A percentile compares a stretch with the other conserved stretches of the same genome.
phyloP scores from a whole-genome alignment of 1,140 invertebrate genomes.

The Aphaenogaster ashmeadi region DNA sequence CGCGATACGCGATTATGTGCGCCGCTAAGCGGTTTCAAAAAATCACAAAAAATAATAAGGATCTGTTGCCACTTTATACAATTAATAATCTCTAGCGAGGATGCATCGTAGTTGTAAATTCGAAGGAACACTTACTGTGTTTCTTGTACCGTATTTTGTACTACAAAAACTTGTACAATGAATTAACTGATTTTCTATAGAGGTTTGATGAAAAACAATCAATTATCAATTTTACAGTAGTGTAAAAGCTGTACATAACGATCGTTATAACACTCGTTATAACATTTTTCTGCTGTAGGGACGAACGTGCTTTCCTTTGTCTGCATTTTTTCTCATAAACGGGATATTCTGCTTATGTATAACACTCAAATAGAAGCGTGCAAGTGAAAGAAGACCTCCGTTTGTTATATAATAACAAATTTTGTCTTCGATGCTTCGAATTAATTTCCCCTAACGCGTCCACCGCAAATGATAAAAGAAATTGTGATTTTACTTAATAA shows the following conservation, averaged over 20 bases:
- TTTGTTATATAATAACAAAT: slow-evolving; percentile 67
- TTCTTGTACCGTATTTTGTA: slow-evolving; percentile 70
- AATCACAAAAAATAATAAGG: slow-evolving; percentile 48
- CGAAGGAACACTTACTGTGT: slow-evolving; percentile 50
- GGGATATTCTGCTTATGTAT: slow-evolving; percentile 66
- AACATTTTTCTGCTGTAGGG: slow-evolving; percentile 66
- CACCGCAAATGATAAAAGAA: slow-evolving; percentile 67
- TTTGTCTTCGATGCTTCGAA: slow-evolving; percentile 64
- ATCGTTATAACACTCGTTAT: slow-evolving; percentile 52
- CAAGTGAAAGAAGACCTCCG: slow-evolving; percentile 63
- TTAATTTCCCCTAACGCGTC: slow-evolving; percentile 70
- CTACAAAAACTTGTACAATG: slow-evolving; percentile 69
- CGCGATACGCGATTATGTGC: slow-evolving; percentile 37
- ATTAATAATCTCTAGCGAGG: slow-evolving; percentile 69
- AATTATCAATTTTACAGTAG: slow-evolving; percentile 66
- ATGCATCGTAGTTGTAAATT: slow-evolving; percentile 70
- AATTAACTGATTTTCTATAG: slow-evolving; percentile 68
- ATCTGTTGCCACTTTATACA: slow-evolving; percentile 75
- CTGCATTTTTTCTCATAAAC: slow-evolving; percentile 65
- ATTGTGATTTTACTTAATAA: slow-evolving; percentile 74
- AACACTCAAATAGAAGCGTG: slow-evolving; percentile 64
- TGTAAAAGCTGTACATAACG: slow-evolving; percentile 64
- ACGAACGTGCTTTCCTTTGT: slow-evolving; percentile 65
- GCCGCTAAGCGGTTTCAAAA: slow-evolving; percentile 33
- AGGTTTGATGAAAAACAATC: slow-evolving; percentile 45